Base-by-base conservation (phyloP, 2,888 invertebrate species). In the Nomada flava region DNA sequence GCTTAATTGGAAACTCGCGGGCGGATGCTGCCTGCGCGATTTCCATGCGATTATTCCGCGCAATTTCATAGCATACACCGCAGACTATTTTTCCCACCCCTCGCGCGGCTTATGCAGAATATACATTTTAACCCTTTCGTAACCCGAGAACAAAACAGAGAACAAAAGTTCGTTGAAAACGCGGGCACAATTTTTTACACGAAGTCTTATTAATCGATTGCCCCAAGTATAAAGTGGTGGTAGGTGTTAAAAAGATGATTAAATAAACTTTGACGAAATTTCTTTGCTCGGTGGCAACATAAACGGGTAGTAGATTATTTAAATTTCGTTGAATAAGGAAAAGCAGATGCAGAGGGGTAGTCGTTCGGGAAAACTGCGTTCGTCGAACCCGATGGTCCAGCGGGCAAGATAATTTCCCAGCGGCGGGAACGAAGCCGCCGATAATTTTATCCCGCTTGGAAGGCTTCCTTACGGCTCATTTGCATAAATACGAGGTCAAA, bases 1-100 rank as follows among this genome's bases (percentile, higher is more conserved):
- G 81, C 60, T 84, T 88, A 87, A 87, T 87, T 83, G 87, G 76
- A 67, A 81, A 68, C 72, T 47, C 73, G 71, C 53, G 69, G 52
- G 50, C 20, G 53, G 18, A 1, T 23, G 26, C 76, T 50, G 20
- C 13, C 44, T 18, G 13, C 10, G 29, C 13, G 64, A 52, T 60
- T 36, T 36, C 36, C 36, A 36, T 36, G 36, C 7, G 36, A 36
- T 36, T 36, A 36, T 36, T 36, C 15, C 72, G n/a, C 13, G 50
- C 50, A 52, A 76, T 65, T 44, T 70, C 44, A 1, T 9, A 7
- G 7, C 36, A 36, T 7, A 7, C 36, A 36, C 36, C 36, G 36
- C 36, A 5, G 36, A 36, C 36, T 36, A 7, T 36, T 36, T 36
- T 36, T 36, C 36, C 36, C 1, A 36, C 36, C 36, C 36, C 7